Conservation (phyloP, 1,140 invertebrate genomes). For the Oncopodura yosiiana region DNA sequence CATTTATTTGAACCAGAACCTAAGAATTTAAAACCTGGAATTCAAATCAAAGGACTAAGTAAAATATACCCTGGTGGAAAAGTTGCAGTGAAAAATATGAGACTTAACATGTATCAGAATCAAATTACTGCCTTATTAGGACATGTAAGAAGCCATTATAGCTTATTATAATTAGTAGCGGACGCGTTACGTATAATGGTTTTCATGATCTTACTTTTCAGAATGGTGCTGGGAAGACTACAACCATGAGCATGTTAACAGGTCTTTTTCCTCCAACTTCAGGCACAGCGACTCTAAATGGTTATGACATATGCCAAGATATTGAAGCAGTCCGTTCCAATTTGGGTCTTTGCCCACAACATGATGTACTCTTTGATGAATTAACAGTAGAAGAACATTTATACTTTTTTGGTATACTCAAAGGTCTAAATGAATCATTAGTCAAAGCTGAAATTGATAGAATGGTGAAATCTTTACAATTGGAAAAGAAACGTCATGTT, state of each 20-base stretch:
- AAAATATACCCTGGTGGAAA: constrained; percentile 47
- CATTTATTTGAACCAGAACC: constrained; percentile 49
- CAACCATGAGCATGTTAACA: constrained; percentile 70
- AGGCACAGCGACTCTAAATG: constrained; percentile 54
- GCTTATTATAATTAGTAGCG: too few species aligned
- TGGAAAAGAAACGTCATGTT: constrained; percentile 51
- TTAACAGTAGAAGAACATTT: constrained; percentile 52
- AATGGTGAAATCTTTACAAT: constrained; percentile 43
- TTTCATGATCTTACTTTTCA: constrained; percentile 50
- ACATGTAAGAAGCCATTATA: too few species aligned
- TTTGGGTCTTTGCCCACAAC: constrained; percentile 59
- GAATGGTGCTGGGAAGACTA: constrained; percentile 76
- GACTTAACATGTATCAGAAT: constrained; percentile 57
- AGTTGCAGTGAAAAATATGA: constrained; percentile 56
- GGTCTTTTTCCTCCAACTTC: constrained; percentile 53
- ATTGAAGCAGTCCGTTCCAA: constrained; percentile 46
- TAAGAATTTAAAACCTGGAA: constrained; percentile 45
- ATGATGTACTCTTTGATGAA: constrained; percentile 49
- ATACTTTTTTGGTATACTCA: constrained; percentile 47
- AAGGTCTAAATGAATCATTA: constrained; percentile 17
- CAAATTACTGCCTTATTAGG: constrained; percentile 59
- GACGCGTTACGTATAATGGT: too few species aligned
- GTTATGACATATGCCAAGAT: constrained; percentile 50
- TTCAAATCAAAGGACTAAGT: constrained; percentile 51
- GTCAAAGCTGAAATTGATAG: constrained; percentile 24